Percentiles rank a stretch among this genome's conserved stretches.
These are phyloP conservation scores for Eulemur rubriventer DNA, from an alignment of 2,797 vertebrate genomes.

Conservation along the genomic window DNA sequence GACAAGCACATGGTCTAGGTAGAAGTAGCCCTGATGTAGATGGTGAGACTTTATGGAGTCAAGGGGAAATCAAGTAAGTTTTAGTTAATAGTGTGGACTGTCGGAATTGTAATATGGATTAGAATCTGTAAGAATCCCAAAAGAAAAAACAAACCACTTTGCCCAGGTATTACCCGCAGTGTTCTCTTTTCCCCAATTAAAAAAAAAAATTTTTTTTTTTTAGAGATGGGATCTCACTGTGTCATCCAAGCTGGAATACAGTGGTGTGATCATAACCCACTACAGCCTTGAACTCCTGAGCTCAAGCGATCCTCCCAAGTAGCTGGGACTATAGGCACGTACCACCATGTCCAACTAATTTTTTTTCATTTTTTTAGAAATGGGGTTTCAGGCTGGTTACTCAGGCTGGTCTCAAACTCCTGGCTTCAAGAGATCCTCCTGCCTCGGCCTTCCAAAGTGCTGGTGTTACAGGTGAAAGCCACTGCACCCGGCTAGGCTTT, in stretches of 20 bases:
- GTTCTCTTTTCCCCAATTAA: not conserved
- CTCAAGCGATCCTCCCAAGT: no score
- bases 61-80: not conserved
- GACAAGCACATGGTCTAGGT: not conserved
- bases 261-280: no score
- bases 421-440: not conserved
- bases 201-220: no score
- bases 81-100: not conserved
- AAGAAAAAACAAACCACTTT: not conserved
- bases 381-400: no score
- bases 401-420: no score
- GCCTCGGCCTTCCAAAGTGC: not conserved
- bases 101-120: not conserved
- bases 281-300: no score
- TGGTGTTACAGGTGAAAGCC: not conserved
- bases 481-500: not conserved
- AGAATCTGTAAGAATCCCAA: conserved; percentile 35
- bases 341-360: no score
- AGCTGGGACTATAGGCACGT: no score
- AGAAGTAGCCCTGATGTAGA: not conserved
- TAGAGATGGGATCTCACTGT: no score
- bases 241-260: no score
- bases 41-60: not conserved
- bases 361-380: no score
- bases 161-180: not conserved